Base-by-base conservation (phyloP, 2,888 invertebrate species). In the Desoria tigrina region DNA sequence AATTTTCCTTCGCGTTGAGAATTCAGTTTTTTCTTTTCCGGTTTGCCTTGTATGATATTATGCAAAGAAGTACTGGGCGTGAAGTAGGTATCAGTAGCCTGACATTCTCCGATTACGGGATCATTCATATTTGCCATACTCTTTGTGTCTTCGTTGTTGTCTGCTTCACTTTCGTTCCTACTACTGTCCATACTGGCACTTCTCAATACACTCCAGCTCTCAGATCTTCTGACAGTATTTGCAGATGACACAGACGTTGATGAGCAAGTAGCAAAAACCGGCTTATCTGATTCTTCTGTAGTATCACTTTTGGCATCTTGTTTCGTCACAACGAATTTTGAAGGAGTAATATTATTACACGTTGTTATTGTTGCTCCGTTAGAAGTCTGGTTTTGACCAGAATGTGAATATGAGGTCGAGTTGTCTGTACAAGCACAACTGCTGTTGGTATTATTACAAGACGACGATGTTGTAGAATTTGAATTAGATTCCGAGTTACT, bases 41-140 rank as follows among this genome's bases (percentile, higher is more conserved):
- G 6, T 16, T 45, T 45, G 6, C 21, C 6, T 23, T 21, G 7
- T 51, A 51, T 51, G 6, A 55, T 55, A 63, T 72, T 74, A 51
- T 74, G 74, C 37, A 75, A 54, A 14, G 74, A 73, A 60, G 73
- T 53, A 61, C 73, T 75, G 4, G 74, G 74, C 16, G 74, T 75
- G 57, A 70, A 63, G 60, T 66, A 75, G 49, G 70, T 68, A 37
- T 71, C 69, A 4, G 6, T 11, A 23, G 14, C 23, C 11, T 21
- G 51, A 51, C 3, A 26, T 18, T 51, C 26, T 51, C 16, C 14
- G 7, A 14, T 9, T 21, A 3, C 4, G 23, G 21, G 16, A 11
- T 51, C 51, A 51, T 51, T 51, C 23, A 51, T 11, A 18, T 18
- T 49, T 16, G 18, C 7, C n/a, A n/a, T 45, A 51, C 51, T 23